Conservation (phyloP, 2,113 vertebrate genomes). For the Conger conger region DNA sequence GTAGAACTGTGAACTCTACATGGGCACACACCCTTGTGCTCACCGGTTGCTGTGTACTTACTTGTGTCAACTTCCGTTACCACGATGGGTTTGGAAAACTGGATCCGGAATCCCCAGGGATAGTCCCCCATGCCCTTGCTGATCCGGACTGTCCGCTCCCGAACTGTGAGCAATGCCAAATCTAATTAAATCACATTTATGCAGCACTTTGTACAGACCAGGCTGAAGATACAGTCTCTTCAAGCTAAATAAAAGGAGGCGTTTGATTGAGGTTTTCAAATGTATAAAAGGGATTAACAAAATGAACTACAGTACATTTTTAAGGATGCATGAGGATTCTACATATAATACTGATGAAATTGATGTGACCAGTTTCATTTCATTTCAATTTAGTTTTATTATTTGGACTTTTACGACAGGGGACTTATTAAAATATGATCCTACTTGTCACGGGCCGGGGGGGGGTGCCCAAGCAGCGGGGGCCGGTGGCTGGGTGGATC, state of each 20-base stretch:
- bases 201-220: no score
- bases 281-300: no score
- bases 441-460: slow-evolving; percentile 76
- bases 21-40: not conserved
- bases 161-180: slow-evolving; percentile 67
- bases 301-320: no score
- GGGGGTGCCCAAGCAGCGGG: slow-evolving; percentile 72
- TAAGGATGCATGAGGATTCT: no score
- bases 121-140: slow-evolving; percentile 82
- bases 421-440: no score
- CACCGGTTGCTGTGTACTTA: slow-evolving; percentile 63
- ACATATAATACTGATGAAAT: no score
- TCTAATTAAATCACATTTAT: no score
- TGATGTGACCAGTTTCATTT: no score
- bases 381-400: not conserved
- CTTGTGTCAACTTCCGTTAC: slow-evolving; percentile 93
- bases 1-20: not conserved
- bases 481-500: slow-evolving; percentile 60
- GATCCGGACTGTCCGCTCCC: slow-evolving; percentile 82
- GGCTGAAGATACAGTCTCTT: no score
- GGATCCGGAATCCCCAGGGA: slow-evolving; percentile 89
- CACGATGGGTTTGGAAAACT: slow-evolving; percentile 89
- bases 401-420: no score
- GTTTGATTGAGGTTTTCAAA: no score
- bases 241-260: no score